phyloP scores from a whole-genome alignment of 2,113 vertebrate genomes.

The Halcyon malimbica region DNA sequence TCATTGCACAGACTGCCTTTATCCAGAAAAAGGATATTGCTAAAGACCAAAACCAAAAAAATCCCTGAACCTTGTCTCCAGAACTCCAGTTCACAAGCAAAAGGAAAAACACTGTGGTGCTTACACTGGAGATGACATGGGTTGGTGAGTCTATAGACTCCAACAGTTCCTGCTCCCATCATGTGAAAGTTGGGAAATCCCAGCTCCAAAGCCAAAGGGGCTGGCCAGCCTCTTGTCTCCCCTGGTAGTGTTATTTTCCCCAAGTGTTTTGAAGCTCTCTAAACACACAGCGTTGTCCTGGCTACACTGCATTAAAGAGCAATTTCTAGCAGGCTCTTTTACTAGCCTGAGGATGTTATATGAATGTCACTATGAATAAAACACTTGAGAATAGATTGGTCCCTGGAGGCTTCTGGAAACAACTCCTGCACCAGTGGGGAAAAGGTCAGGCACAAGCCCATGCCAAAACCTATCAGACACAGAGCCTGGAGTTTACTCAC shows the following conservation, averaged over 20 bases:
- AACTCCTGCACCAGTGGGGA: conserved; percentile 1
- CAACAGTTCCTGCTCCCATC: not conserved
- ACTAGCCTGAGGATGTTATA: not conserved
- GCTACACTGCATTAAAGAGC: not conserved
- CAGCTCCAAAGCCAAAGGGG: not conserved
- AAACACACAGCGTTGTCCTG: not conserved
- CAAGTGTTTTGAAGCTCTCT: not conserved
- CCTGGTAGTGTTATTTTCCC: not conserved
- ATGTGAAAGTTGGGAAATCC: conserved; percentile 3
- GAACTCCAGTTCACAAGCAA: not conserved
- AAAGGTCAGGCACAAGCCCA: conserved; percentile 28
- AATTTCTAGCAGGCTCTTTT: not conserved
- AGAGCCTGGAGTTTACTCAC: not conserved
- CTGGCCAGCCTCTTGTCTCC: not conserved
- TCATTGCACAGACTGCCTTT: not conserved
- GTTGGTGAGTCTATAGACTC: not conserved
- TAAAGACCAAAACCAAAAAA: not conserved
- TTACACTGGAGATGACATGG: not conserved
- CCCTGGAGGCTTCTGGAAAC: conserved; percentile 33
- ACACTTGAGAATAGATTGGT: not conserved
- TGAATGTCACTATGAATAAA: conserved; percentile 39
- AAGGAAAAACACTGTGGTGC: not conserved
- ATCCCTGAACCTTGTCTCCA: not conserved
- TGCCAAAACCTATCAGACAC: not conserved
- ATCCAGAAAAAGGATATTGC: not conserved